Conservation (phyloP, 2,888 invertebrate species). For the Habrosyne pyritoides region DNA sequence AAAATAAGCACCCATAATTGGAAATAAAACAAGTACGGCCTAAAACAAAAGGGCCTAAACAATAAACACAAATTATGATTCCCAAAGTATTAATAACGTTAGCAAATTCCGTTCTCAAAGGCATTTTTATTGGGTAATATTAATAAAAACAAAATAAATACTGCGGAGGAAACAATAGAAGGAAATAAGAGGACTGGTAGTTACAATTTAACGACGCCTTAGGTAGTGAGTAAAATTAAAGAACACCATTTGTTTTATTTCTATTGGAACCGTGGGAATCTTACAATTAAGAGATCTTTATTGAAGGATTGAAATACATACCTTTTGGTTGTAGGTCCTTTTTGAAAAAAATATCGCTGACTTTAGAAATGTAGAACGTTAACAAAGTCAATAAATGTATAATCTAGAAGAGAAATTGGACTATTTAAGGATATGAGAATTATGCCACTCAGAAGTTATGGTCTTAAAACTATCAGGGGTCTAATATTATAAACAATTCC, state of each 20-base stretch:
- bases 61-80: conserved; percentile 36
- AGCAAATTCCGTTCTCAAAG: conserved; percentile 32
- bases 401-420: too few species aligned
- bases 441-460: too few species aligned
- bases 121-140: conserved; percentile 36
- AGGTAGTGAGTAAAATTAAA: conserved; percentile 34
- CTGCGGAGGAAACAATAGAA: conserved; percentile 31
- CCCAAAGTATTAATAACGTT: conserved; percentile 38
- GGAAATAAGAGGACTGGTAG: conserved; percentile 20
- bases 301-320: too few species aligned
- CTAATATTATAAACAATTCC: not conserved
- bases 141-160: conserved; percentile 45
- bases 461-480: not conserved
- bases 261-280: not conserved
- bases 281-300: not conserved
- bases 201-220: conserved; percentile 38
- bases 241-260: conserved; percentile 12
- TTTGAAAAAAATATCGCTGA: too few species aligned
- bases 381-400: too few species aligned
- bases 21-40: conserved; percentile 8
- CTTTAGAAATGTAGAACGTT: too few species aligned
- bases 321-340: too few species aligned
- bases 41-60: conserved; percentile 24
- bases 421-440: too few species aligned
- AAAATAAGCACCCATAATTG: not conserved